Percentiles rank a stretch among this genome's conserved stretches.
These are phyloP conservation scores for Hydrophis major DNA, from an alignment of 2,797 vertebrate species.

Conservation along the genomic window DNA sequence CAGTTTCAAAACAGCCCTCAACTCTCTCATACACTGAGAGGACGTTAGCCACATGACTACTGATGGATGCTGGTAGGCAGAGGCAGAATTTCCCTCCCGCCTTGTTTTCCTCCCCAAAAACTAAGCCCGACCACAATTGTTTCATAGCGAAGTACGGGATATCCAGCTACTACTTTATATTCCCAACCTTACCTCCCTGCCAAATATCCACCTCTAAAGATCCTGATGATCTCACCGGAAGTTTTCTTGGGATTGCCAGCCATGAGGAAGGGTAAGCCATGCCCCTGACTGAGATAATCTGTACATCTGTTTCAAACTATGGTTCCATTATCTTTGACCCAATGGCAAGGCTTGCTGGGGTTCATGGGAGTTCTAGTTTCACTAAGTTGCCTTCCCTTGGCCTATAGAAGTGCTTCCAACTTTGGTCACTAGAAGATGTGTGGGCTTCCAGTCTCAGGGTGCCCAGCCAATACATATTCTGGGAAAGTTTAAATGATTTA, in stretches of 20 bases:
- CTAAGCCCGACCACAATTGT: too few relatives aligned
- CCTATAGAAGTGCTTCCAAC: too few relatives aligned
- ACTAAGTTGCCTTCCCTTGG: not conserved
- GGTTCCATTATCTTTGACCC: not conserved
- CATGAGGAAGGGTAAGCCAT: not conserved
- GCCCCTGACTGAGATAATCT: not conserved
- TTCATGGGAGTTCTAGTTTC: not conserved
- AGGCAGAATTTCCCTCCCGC: too few relatives aligned
- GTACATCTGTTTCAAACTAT: not conserved
- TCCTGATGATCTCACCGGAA: not conserved
- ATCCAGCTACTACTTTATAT: not conserved
- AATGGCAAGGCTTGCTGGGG: not conserved
- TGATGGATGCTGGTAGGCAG: too few relatives aligned
- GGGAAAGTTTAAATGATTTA: not conserved
- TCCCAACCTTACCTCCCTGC: not conserved
- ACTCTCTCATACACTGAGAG: too few relatives aligned
- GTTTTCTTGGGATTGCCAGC: not conserved
- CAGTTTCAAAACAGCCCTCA: too few relatives aligned
- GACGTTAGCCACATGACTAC: too few relatives aligned
- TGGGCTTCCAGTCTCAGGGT: too few relatives aligned
- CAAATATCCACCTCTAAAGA: not conserved
- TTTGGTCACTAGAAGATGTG: too few relatives aligned
- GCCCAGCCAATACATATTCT: too few relatives aligned
- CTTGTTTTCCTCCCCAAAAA: too few relatives aligned
- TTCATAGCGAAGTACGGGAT: too few relatives aligned